Conservation (phyloP, 1,140 invertebrate species). For the Leptopilina boulardi region DNA sequence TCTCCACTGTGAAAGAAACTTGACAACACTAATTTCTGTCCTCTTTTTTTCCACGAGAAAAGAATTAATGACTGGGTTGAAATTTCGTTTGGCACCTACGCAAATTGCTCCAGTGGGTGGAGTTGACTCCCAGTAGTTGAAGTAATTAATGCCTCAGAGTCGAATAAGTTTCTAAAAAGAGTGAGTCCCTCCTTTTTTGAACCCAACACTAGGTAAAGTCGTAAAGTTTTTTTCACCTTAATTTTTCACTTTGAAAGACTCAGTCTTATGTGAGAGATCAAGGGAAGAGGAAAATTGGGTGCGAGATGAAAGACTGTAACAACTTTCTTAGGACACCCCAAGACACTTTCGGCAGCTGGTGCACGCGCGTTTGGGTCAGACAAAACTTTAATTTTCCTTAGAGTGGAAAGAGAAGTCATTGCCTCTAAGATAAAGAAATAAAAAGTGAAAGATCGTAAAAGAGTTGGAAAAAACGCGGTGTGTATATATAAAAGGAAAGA, state of each 20-base stretch:
- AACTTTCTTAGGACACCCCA: constrained; percentile 38
- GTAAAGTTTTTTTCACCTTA: constrained; percentile 37
- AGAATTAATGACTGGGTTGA: not conserved
- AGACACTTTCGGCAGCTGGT: constrained; percentile 32
- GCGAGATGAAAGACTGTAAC: not conserved
- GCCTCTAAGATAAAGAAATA: not conserved
- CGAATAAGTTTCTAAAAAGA: not conserved
- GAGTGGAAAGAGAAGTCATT: constrained; percentile 5
- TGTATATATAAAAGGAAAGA: not conserved
- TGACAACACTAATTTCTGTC: constrained; percentile 3
- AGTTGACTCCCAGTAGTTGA: not conserved
- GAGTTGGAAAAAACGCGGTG: not conserved
- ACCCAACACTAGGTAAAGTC: not conserved
- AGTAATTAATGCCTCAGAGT: constrained; percentile 21
- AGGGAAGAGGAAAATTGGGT: not conserved
- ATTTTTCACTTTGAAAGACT: constrained; percentile 27
- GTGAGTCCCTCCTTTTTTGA: not conserved
- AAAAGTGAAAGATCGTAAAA: not conserved
- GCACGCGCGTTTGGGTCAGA: constrained; percentile 28
- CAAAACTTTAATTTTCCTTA: constrained; percentile 41
- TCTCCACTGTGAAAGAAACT: not conserved
- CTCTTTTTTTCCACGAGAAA: not conserved
- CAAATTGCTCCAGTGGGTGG: constrained; percentile 5
- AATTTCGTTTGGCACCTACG: constrained; percentile 8
- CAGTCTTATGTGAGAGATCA: not conserved